These are phyloP conservation scores for silkworm (Bombyx mori) DNA, from an alignment of 1,140 invertebrate species.

Conservation along the genomic window ASM3026992v2 NC_085121.1:8773001-8773500, in stretches of 20 bases:
- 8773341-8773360: conserved; percentile 62
- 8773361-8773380: conserved; percentile 64
- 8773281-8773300: conserved; percentile 69
- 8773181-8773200: conserved; percentile 69
- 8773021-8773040: conserved; percentile 97
- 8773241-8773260: conserved; percentile 64
- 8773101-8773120: conserved; percentile 94
- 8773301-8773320: conserved; percentile 64
- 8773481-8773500: conserved; percentile 78
- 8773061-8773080: conserved; percentile 91
- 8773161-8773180: conserved; percentile 80
- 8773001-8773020: conserved; percentile 97
- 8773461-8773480: conserved; percentile 81
- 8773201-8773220: conserved; percentile 43
- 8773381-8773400: conserved; percentile 70
- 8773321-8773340: conserved; percentile 64
- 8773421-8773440: conserved; percentile 78
- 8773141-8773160: conserved; percentile 90
- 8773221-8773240: conserved; percentile 47
- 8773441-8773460: conserved; percentile 81
- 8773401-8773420: conserved; percentile 71
- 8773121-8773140: conserved; percentile 93
- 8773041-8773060: conserved; percentile 89
- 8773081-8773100: conserved; percentile 93
- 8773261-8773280: conserved; percentile 70